Conservation (phyloP, 2,888 invertebrate genomes). For the Alitta virens region DNA sequence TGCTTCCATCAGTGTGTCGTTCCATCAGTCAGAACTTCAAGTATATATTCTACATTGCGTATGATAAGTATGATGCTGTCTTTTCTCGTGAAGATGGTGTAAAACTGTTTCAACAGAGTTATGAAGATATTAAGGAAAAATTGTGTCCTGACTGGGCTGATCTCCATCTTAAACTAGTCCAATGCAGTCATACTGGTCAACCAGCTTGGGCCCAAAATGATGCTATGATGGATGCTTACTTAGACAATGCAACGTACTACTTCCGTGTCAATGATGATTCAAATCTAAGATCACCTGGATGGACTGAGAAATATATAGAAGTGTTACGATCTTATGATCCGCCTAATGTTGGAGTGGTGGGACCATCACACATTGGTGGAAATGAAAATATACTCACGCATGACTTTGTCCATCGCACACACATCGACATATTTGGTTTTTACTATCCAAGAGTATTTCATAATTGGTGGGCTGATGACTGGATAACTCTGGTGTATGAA, state of each 20-base stretch:
- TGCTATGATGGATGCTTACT: constrained; percentile 32
- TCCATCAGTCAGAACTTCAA: constrained; percentile 19
- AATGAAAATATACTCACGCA: constrained; percentile 27
- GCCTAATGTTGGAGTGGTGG: constrained; percentile 28
- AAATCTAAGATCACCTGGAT: neutral
- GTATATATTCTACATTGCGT: constrained; percentile 29
- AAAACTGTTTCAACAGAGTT: constrained; percentile 6
- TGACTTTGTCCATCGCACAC: constrained; percentile 28
- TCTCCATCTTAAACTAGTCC: constrained; percentile 20
- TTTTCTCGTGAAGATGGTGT: constrained; percentile 5
- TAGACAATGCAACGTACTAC: constrained; percentile 27
- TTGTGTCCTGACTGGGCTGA: constrained; percentile 6
- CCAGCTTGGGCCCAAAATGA: constrained; percentile 36
- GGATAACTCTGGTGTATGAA: constrained; percentile 29
- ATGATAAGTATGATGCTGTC: constrained; percentile 23
- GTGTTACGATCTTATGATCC: constrained; percentile 20
- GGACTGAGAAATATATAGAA: constrained; percentile 4
- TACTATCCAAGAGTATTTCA: constrained; percentile 29
- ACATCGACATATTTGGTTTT: constrained; percentile 29
- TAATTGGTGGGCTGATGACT: constrained; percentile 31
- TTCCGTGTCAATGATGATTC: constrained; percentile 26
- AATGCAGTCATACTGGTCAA: constrained; percentile 23
- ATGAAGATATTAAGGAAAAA: neutral
- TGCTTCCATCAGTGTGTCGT: constrained; percentile 29
- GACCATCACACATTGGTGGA: constrained; percentile 27